Evolutionary conservation across 2,888 invertebrate genomes (phyloP).

Genomic region (Sarcophaga caerulescens): DNA sequence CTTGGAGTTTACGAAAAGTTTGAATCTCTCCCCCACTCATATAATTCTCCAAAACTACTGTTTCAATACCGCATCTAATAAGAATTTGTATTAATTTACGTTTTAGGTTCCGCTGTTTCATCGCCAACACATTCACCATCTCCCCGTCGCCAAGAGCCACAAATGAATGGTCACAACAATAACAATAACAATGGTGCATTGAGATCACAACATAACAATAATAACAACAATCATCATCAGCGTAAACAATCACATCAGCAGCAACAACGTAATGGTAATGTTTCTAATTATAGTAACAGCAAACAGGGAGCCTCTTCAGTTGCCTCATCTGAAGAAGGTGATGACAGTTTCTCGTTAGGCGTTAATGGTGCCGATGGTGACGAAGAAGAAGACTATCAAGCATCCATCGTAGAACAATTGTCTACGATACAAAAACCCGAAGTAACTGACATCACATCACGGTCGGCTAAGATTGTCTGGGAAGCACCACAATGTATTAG

Average conservation of each 20-base stretch:
- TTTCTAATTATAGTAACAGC: conserved; percentile 55
- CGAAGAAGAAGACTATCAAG: conserved; percentile 88
- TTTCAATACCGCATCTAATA: too few relatives aligned
- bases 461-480: conserved; percentile 93
- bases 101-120: conserved; percentile 77
- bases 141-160: conserved; percentile 85
- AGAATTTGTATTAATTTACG: too few relatives aligned
- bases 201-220: conserved; percentile 55
- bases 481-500: conserved; percentile 83
- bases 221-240: conserved; percentile 69
- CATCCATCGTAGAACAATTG: conserved; percentile 87
- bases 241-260: conserved; percentile 62
- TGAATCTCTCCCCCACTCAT: too few relatives aligned
- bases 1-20: too few relatives aligned
- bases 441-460: conserved; percentile 90
- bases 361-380: conserved; percentile 82
- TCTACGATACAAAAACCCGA: conserved; percentile 89
- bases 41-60: too few relatives aligned
- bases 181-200: conserved; percentile 51
- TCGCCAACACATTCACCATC: conserved; percentile 85
- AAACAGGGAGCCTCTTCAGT: conserved; percentile 80
- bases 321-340: conserved; percentile 91
- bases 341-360: conserved; percentile 87
- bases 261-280: conserved; percentile 59
- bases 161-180: conserved; percentile 81